Evolutionary conservation across 2,113 vertebrate species (phyloP).

Genomic region (Eptatretus burgeri): DNA sequence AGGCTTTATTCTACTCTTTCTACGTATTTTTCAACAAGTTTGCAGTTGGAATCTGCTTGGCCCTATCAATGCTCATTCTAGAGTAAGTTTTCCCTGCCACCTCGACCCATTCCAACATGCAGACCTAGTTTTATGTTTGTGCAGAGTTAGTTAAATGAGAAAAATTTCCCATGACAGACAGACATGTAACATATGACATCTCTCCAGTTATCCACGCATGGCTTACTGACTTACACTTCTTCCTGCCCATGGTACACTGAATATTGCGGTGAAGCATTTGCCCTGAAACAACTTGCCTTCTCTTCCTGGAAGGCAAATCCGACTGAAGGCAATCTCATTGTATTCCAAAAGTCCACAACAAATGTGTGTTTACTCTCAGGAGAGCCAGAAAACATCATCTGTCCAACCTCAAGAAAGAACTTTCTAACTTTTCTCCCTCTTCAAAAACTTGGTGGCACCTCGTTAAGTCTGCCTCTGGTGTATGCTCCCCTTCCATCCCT

Average conservation of each 20-base stretch:
- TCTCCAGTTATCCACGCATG: not conserved
- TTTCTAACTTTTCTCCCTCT: too few species aligned
- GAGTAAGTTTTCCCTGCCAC: slow-evolving; percentile 17
- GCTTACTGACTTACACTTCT: not conserved
- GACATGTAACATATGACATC: not conserved
- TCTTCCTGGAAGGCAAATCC: too few species aligned
- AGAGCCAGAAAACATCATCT: too few species aligned
- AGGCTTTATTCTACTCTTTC: slow-evolving; percentile 29
- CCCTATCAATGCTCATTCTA: slow-evolving; percentile 24
- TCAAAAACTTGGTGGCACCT: not conserved
- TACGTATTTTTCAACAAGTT: slow-evolving; percentile 33
- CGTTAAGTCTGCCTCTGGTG: too few species aligned
- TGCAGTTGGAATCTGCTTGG: slow-evolving; percentile 22
- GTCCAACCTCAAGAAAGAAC: too few species aligned
- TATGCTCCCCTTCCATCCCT: too few species aligned
- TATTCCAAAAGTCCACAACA: too few species aligned
- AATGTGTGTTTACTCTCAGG: too few species aligned
- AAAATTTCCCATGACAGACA: not conserved
- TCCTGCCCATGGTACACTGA: too few species aligned
- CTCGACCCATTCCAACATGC: not conserved
- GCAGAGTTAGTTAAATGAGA: not conserved
- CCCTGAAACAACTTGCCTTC: too few species aligned
- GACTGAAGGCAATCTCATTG: too few species aligned
- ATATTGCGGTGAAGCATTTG: too few species aligned
- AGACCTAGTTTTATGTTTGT: not conserved